Percentiles rank a stretch among this genome's conserved stretches.
Conservation (phyloP, 2,797 vertebrate genomes). For the Sylvilagus floridanus region DNA sequence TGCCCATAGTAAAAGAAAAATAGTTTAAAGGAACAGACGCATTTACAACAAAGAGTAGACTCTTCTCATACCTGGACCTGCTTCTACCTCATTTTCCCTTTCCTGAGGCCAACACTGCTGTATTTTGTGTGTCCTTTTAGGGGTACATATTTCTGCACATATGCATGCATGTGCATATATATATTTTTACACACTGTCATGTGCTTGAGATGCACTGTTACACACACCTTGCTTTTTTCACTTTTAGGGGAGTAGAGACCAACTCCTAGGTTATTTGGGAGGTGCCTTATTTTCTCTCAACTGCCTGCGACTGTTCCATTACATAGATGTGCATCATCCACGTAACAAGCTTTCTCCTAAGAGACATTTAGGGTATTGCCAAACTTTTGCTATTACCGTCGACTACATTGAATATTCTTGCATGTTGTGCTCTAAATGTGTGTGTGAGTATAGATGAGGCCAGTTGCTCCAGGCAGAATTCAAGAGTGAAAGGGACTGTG, state of each 20-base stretch:
- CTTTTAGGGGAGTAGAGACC: background rate
- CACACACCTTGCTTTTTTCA: background rate
- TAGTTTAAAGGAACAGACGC: background rate
- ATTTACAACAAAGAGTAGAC: background rate
- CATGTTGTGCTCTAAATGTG: constrained; percentile 36
- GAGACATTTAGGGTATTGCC: background rate
- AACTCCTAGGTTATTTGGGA: background rate
- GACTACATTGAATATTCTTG: background rate
- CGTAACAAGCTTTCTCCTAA: constrained; percentile 39
- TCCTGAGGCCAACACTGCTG: background rate
- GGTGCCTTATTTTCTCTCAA: background rate
- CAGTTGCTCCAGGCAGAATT: background rate
- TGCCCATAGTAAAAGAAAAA: background rate
- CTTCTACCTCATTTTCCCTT: background rate
- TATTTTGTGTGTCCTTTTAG: background rate
- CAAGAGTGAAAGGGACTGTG: background rate
- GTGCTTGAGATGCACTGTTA: background rate
- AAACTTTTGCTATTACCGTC: constrained; percentile 26
- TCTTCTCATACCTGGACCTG: background rate
- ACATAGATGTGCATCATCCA: background rate
- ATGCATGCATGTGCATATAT: background rate
- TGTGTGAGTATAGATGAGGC: background rate
- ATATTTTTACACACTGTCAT: background rate
- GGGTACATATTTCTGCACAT: background rate
- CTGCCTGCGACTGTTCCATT: constrained; percentile 5